phyloP scores from a whole-genome alignment of 2,113 vertebrate species.

The Marmota flaviventris region DNA sequence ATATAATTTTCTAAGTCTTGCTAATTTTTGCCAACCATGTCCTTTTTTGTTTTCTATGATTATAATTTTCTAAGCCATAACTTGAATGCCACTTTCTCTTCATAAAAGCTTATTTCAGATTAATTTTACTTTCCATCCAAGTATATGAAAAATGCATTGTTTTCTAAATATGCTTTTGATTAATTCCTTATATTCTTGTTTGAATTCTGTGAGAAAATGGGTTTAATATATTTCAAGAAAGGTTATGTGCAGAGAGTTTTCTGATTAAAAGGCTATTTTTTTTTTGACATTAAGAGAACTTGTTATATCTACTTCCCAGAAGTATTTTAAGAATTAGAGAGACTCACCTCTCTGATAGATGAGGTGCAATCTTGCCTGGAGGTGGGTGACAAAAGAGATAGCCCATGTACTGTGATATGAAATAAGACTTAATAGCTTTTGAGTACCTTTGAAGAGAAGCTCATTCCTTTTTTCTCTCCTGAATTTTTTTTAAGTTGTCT shows the following conservation, averaged over 20 bases:
- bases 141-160: background rate
- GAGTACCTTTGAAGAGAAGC: constrained; percentile 67
- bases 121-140: background rate
- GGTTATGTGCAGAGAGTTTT: background rate
- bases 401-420: constrained; percentile 20
- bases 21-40: background rate
- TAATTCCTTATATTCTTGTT: background rate
- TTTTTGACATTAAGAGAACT: constrained; percentile 12
- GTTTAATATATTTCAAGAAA: background rate
- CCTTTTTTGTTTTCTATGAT: constrained; percentile 26
- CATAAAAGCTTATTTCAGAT: background rate
- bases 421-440: constrained; percentile 69
- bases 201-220: background rate
- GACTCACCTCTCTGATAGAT: constrained; percentile 66
- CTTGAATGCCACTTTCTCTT: background rate
- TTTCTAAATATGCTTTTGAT: background rate
- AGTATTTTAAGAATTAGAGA: constrained; percentile 68
- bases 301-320: constrained; percentile 29
- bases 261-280: background rate
- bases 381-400: constrained; percentile 59
- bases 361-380: constrained; percentile 70
- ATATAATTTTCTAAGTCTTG: background rate
- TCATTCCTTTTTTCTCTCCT: constrained; percentile 22
- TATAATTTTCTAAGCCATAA: background rate
- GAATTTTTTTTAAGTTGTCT: constrained; percentile 59